These are phyloP conservation scores for Branchinecta lindahli DNA, from an alignment of 1,140 invertebrate species.

Conservation along the genomic window DNA sequence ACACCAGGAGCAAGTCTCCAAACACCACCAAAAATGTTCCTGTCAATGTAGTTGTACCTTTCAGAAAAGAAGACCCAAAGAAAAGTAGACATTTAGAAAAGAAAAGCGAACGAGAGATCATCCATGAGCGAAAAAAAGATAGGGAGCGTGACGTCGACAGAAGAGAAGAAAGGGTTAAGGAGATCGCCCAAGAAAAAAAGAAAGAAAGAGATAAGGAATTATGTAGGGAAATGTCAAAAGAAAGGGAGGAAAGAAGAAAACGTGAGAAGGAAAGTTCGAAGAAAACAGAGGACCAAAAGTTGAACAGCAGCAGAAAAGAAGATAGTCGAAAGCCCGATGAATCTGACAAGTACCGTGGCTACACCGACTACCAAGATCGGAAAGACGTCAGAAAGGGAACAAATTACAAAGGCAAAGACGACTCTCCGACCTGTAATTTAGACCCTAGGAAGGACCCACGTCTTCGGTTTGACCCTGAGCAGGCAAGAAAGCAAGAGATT, in stretches of 20 bases:
- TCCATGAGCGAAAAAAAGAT: neutral
- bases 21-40: neutral
- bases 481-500: neutral
- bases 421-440: no score
- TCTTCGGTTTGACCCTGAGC: no score
- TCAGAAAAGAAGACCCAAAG: neutral
- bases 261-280: neutral
- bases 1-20: no score
- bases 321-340: no score
- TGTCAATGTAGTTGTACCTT: neutral
- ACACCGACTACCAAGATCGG: no score
- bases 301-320: no score
- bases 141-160: neutral
- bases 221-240: neutral
- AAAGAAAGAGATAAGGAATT: neutral
- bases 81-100: neutral
- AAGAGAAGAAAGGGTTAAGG: neutral
- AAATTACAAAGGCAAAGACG: no score
- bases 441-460: no score
- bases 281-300: no score
- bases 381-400: no score
- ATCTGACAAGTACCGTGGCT: no score
- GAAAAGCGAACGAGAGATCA: neutral
- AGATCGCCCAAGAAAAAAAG: neutral
- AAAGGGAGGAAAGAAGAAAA: neutral